phyloP scores from a whole-genome alignment of 2,113 vertebrate species.

The Pseudorectes ferrugineus region DNA sequence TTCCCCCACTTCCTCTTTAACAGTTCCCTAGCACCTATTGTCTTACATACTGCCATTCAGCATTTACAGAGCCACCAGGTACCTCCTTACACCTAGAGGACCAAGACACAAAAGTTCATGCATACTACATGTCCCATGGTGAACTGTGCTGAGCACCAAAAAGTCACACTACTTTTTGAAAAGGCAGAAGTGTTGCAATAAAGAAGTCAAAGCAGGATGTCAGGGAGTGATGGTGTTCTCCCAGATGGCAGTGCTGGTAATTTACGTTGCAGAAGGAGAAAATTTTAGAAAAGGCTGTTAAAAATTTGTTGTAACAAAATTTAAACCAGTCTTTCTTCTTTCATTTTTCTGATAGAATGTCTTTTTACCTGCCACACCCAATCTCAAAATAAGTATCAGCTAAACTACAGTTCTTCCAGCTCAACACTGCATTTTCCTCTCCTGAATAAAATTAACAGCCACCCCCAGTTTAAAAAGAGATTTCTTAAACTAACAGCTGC shows the following conservation, averaged over 20 bases:
- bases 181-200: not conserved
- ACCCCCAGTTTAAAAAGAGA: slow-evolving; percentile 2
- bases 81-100: not conserved
- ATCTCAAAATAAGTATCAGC: not conserved
- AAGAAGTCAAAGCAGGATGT: not conserved
- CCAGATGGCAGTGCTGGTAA: not conserved
- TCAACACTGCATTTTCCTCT: not conserved
- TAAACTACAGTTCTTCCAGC: not conserved
- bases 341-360: not conserved
- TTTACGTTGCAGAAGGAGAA: not conserved
- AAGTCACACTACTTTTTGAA: not conserved
- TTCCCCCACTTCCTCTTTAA: not conserved
- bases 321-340: not conserved
- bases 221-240: not conserved
- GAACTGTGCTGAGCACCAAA: not conserved
- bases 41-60: not conserved
- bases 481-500: slow-evolving; percentile 24
- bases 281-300: not conserved
- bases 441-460: not conserved
- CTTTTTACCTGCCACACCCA: not conserved
- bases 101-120: not conserved
- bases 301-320: not conserved
- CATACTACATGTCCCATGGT: not conserved
- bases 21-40: not conserved
- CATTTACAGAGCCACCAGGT: not conserved